phyloP scores from a whole-genome alignment of 2,797 vertebrate genomes.

The Megalops cyprinoides region DNA sequence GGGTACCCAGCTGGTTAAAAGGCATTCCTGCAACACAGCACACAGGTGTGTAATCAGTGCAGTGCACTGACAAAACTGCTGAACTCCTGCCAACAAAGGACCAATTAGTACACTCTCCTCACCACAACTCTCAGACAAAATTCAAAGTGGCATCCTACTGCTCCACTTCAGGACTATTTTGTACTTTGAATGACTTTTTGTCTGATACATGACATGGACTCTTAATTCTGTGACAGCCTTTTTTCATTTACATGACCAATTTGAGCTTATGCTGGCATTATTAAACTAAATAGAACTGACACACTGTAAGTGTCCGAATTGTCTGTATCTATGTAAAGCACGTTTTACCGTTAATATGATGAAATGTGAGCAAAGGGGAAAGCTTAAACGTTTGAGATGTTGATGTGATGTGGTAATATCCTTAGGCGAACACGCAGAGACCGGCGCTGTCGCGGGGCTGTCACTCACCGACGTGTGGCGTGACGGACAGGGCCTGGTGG shows the following conservation, averaged over 20 bases:
- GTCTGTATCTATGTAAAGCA: too few relatives aligned
- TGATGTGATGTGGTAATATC: too few relatives aligned
- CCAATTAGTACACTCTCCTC: neutral
- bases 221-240: neutral
- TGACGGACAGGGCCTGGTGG: slow-evolving; percentile 93
- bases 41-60: neutral
- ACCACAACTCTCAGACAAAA: neutral
- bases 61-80: too few relatives aligned
- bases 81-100: neutral
- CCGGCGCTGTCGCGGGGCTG: neutral
- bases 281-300: too few relatives aligned
- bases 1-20: slow-evolving; percentile 93
- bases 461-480: slow-evolving; percentile 90
- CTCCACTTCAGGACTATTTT: neutral
- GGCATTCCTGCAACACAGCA: slow-evolving; percentile 84
- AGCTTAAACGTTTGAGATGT: too few relatives aligned
- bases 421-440: too few relatives aligned
- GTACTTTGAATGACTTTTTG: neutral
- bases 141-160: neutral
- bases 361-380: too few relatives aligned
- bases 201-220: neutral
- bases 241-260: neutral
- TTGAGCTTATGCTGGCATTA: neutral
- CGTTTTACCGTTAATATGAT: too few relatives aligned
- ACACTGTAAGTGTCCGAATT: too few relatives aligned